Evolutionary conservation across 37 sponge, comb jelly and placozoan genomes (phyloP).

Genomic region (Beroe ovata): DNA sequence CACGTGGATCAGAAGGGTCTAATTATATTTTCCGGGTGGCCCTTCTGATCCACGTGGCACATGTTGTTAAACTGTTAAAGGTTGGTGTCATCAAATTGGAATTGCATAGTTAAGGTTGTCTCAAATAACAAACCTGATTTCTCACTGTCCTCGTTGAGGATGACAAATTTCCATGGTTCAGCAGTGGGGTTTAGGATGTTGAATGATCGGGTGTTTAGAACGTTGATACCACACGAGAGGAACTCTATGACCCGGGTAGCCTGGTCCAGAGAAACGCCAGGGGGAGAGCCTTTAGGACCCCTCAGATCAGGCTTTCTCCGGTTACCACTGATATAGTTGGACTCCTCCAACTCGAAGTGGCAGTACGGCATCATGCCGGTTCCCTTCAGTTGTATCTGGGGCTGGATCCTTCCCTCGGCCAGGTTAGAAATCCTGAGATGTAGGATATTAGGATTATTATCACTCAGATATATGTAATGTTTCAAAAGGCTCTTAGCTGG

Average conservation of each 20-base stretch:
- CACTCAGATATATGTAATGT: too few species aligned
- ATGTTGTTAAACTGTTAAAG: slow-evolving; percentile 81
- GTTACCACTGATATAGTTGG: slow-evolving; percentile 77
- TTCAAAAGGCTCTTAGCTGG: too few species aligned
- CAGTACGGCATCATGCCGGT: slow-evolving; percentile 91
- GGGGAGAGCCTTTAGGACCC: slow-evolving; percentile 62
- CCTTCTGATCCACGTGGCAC: too few species aligned
- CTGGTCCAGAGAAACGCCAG: slow-evolving; percentile 70
- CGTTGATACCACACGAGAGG: slow-evolving; percentile 77
- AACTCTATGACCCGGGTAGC: slow-evolving; percentile 87
- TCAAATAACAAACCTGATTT: slow-evolving; percentile 7
- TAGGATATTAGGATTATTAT: too few species aligned
- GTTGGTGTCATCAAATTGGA: not conserved
- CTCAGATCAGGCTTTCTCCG: slow-evolving; percentile 62
- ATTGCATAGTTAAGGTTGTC: too few species aligned
- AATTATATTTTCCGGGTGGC: too few species aligned
- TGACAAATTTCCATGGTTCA: slow-evolving; percentile 79
- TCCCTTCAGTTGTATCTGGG: slow-evolving; percentile 74
- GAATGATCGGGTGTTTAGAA: slow-evolving; percentile 77
- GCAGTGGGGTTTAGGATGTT: slow-evolving; percentile 88
- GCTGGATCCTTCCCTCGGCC: slow-evolving; percentile 71
- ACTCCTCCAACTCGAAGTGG: slow-evolving; percentile 95
- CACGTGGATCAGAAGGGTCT: too few species aligned
- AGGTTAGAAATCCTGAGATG: slow-evolving; percentile 80
- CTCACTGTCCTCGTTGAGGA: slow-evolving; percentile 72